A percentile compares a stretch with the other conserved stretches of the same genome.
Conservation (phyloP, 1,140 invertebrate genomes). For the Teleopsis dalmanni region DNA sequence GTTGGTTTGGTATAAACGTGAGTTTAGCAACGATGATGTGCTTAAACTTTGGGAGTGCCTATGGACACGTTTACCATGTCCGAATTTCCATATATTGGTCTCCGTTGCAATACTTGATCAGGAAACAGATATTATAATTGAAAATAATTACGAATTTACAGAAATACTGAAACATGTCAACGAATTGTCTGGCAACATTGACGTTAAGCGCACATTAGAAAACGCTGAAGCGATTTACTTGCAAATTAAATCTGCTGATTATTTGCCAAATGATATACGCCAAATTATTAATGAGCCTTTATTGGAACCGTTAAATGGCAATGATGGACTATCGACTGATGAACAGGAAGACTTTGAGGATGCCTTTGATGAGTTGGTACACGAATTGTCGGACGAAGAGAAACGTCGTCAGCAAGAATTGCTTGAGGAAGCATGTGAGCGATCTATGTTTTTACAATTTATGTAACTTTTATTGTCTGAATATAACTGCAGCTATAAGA, state of each 20-base stretch:
- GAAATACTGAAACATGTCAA: slow-evolving; percentile 97
- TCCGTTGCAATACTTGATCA: slow-evolving; percentile 85
- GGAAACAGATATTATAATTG: slow-evolving; percentile 78
- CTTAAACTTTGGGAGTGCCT: slow-evolving; percentile 76
- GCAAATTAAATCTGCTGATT: slow-evolving; percentile 64
- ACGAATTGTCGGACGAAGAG: slow-evolving; percentile 31
- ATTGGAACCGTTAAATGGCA: slow-evolving; percentile 20
- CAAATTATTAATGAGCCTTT: slow-evolving; percentile 57
- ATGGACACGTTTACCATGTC: slow-evolving; percentile 86
- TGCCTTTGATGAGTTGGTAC: slow-evolving; percentile 32
- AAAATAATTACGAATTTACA: slow-evolving; percentile 86
- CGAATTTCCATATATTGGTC: slow-evolving; percentile 88
- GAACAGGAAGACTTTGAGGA: slow-evolving; percentile 29
- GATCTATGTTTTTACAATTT: slow-evolving; percentile 29
- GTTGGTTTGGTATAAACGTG: slow-evolving; percentile 75
- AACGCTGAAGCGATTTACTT: slow-evolving; percentile 84
- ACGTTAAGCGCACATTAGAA: slow-evolving; percentile 69
- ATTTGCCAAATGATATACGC: slow-evolving; percentile 60
- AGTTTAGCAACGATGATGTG: slow-evolving; percentile 67
- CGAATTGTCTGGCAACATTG: slow-evolving; percentile 76
- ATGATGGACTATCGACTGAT: slow-evolving; percentile 17
- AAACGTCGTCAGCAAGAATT: slow-evolving; percentile 24
- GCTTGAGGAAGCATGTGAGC: slow-evolving; percentile 38
- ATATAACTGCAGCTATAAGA: neutral
- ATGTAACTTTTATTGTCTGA: slow-evolving; percentile 1